Percentiles rank a stretch among this genome's conserved stretches.
Evolutionary conservation across 2,113 vertebrate genomes (phyloP).

Genomic region (Poicephalus gulielmi): DNA sequence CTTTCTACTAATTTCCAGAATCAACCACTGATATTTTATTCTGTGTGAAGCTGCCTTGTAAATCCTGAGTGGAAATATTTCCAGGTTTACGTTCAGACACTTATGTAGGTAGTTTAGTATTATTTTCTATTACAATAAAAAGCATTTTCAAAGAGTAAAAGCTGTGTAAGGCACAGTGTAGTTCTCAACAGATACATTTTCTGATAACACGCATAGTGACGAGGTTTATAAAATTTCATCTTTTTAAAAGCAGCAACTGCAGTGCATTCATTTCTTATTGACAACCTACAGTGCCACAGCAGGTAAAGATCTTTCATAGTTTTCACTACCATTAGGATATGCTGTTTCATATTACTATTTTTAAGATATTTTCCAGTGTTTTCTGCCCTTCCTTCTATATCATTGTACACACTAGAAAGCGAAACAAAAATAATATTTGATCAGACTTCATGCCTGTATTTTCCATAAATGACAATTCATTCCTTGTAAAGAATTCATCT

Average conservation of each 20-base stretch:
- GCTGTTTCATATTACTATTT: slow-evolving; percentile 5
- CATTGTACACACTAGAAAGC: neutral
- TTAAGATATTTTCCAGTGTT: neutral
- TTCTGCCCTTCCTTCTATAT: neutral
- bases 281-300: neutral
- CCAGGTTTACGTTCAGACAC: neutral
- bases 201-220: neutral
- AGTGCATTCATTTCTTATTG: neutral
- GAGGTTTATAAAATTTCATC: neutral
- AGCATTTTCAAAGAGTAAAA: neutral
- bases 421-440: slow-evolving; percentile 11
- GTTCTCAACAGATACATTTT: neutral
- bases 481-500: neutral
- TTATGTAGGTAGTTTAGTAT: neutral
- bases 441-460: neutral
- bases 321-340: neutral
- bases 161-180: neutral
- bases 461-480: neutral
- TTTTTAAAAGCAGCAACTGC: neutral
- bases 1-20: neutral
- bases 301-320: slow-evolving; percentile 16
- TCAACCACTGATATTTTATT: neutral
- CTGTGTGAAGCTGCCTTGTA: neutral
- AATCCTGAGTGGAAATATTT: neutral
- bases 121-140: neutral